phyloP scores from a whole-genome alignment of 2,113 vertebrate genomes.

The Gavia stellata region DNA sequence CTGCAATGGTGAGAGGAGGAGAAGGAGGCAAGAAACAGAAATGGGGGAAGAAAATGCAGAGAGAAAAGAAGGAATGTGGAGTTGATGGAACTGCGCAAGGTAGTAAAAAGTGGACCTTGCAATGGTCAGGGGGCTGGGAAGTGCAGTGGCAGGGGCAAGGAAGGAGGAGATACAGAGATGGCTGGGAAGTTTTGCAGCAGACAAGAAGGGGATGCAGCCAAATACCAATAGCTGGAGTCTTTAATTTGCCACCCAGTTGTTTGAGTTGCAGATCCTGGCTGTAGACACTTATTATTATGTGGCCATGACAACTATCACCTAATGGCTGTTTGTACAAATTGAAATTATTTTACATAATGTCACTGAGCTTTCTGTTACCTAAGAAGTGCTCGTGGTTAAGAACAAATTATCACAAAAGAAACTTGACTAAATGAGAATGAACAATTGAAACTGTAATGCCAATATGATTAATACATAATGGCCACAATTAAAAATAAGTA shows the following conservation, averaged over 20 bases:
- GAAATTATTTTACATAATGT: background rate
- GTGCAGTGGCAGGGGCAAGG: background rate
- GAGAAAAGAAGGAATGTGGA: background rate
- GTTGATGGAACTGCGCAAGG: background rate
- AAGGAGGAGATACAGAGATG: background rate
- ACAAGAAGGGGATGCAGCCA: background rate
- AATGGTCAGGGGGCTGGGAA: background rate
- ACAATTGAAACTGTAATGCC: background rate
- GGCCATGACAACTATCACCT: background rate
- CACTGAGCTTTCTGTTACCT: background rate
- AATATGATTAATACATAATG: background rate
- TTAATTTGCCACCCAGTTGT: background rate
- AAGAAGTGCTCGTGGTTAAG: background rate
- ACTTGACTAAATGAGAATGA: background rate
- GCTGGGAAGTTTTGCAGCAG: background rate
- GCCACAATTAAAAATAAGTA: background rate
- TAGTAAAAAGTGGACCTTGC: background rate
- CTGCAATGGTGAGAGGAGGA: background rate
- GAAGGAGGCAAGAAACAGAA: background rate
- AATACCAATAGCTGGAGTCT: background rate
- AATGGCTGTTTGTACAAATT: background rate
- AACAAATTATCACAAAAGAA: background rate
- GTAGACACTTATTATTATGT: background rate
- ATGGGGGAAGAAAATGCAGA: background rate
- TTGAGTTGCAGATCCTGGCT: background rate